Base-by-base conservation (phyloP, 2,888 invertebrate species). In the Idaea aversata region DNA sequence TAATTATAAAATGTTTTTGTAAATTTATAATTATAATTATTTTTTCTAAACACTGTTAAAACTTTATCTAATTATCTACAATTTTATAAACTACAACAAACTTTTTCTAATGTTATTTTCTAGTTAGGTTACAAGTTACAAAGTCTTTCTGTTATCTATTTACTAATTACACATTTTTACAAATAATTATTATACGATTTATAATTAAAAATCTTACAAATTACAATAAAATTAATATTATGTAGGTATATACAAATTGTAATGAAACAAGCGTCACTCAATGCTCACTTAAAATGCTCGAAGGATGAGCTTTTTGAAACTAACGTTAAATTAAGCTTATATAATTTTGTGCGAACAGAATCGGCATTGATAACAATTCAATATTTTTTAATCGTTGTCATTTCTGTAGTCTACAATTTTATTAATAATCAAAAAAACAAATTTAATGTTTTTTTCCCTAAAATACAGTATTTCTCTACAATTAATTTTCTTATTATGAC, bases 101-200 rank as follows among this genome's bases (percentile, higher is more conserved):
- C 73, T 68, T 71, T 65, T 72, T 66, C 36, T 61, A 66, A 69
- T 64, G 66, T 65, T 75, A 71, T 71, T 71, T 72, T 69, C 70
- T 77, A 77, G 63, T 63, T 47, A 47, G 47, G 47, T 47, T 47
- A 47, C 47, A 25, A 25, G 68, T 74, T 72, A 73, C 71, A 76
- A 81, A 79, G 76, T 80, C 77, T 79, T 79, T 76, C 72, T 74
- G 75, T 70, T 70, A 73, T 73, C 79, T 79, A 77, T 66, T 61
- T 47, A 47, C 61, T 47, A 59, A 36, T 25, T 38, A 63, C 62
- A 59, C 62, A 57, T 58, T 66, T 70, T 63, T 70, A 62, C 36
- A 61, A 47, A 62, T 47, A 7, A 16, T 64, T 65, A 66, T 61
- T 15, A 61, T 61, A 13, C 16, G 60, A 61, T 25, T 64, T 59